A percentile compares a stretch with the other conserved stretches of the same genome.
Evolutionary conservation across 2,888 invertebrate species (phyloP).

Genomic region (Cephus pulcher): DNA sequence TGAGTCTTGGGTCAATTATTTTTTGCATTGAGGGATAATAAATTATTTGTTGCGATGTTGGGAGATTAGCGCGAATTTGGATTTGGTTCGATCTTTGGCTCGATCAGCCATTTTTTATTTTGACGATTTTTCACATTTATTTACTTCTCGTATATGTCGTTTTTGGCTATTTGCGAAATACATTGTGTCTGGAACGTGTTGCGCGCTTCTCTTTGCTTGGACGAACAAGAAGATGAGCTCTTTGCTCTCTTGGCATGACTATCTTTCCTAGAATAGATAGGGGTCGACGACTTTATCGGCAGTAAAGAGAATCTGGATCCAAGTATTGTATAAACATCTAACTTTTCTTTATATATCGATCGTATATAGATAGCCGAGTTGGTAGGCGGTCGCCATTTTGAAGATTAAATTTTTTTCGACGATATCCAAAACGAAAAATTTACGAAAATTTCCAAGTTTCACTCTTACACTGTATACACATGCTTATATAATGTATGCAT

Average conservation of each 20-base stretch:
- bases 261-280: conserved; percentile 2
- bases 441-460: neutral
- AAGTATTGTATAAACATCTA: neutral
- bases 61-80: neutral
- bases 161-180: neutral
- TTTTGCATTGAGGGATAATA: neutral
- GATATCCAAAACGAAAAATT: neutral
- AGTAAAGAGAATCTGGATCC: neutral
- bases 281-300: conserved; percentile 9
- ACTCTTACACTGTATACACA: neutral
- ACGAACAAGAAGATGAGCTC: conserved; percentile 4
- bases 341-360: neutral
- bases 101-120: too few species aligned
- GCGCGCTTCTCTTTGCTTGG: neutral
- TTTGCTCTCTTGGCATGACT: neutral
- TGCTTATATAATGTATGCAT: too few species aligned
- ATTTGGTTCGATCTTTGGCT: too few species aligned
- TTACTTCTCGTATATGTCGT: neutral
- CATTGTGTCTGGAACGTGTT: neutral
- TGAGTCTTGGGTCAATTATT: neutral
- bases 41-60: neutral
- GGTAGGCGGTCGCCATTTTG: neutral
- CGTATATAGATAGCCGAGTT: neutral
- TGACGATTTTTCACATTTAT: neutral
- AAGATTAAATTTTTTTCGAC: neutral